Evolutionary conservation across 2,113 vertebrate genomes (phyloP).

Genomic region (Notarius lentiginosus): DNA sequence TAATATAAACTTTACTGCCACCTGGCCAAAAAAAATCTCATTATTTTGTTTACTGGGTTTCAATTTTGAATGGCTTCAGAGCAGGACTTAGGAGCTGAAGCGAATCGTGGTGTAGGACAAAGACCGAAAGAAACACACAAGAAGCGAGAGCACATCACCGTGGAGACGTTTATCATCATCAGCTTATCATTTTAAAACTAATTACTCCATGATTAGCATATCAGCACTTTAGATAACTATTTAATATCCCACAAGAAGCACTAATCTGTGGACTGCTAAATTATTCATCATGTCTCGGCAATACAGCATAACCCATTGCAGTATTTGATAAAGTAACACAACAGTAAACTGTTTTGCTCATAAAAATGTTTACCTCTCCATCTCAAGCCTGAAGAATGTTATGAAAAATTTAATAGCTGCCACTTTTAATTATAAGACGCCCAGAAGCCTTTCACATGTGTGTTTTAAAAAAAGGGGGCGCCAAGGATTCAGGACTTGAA

Average conservation of each 20-base stretch:
- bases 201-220: slow-evolving; percentile 54
- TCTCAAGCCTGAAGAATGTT: not conserved
- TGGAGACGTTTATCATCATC: slow-evolving; percentile 44
- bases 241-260: slow-evolving; percentile 49
- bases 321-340: not conserved
- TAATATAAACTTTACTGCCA: not conserved
- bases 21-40: not conserved
- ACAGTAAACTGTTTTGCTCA: not conserved
- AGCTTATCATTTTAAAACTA: slow-evolving; percentile 55
- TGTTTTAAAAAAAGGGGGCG: not conserved
- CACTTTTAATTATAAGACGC: not conserved
- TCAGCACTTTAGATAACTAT: slow-evolving; percentile 45
- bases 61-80: not conserved
- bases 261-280: slow-evolving; percentile 40
- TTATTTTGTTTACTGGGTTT: slow-evolving; percentile 3
- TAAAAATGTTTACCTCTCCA: not conserved
- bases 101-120: not conserved
- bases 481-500: not conserved
- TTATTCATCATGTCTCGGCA: slow-evolving; percentile 32
- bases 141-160: slow-evolving; percentile 5
- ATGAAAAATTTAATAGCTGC: not conserved
- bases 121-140: slow-evolving; percentile 3
- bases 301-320: not conserved
- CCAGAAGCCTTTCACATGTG: not conserved
- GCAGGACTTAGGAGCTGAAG: not conserved